Base-by-base conservation (phyloP, 2,888 invertebrate genomes). In the Tetheella fluctuosa region DNA sequence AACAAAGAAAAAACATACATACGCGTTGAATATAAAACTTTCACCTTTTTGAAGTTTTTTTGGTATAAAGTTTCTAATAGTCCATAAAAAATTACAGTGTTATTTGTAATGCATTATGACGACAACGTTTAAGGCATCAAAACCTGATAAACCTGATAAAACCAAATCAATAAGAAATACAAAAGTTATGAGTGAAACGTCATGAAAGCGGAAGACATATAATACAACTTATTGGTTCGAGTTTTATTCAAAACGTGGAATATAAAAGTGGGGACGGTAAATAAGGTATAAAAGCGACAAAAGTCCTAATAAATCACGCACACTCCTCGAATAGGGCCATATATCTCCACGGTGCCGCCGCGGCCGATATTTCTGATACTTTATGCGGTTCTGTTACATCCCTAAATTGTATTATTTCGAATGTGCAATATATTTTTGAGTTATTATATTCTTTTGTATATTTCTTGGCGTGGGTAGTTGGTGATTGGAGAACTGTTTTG, bases 191-290 rank as follows among this genome's bases (percentile, higher is more conserved):
- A 48, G 48, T 48, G 20, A 8, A 10, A 6, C 17, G 48, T 48
- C 48, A n/a, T 48, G 48, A 48, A 20, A 3, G 42, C 20, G 48
- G 48, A 48, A 48, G 48, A 48, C 48, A 53, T 52, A 20, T 28
- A 37, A 55, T 55, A 55, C 55, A 55, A 55, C n/a, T 55, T 55
- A 55, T 55, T 55, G 55, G 55, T 34, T 20, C 55, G 55, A 23
- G 20, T 55, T 55, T 55, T 55, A 55, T 55, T 55, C 55, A 55
- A 34, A 55, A 37, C 55, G 55, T 13, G 34, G 55, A 55, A 34
- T 55, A 55, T 55, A 55, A 55, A 55, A 55, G 55, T 55, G 55
- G 55, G 55, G 55, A 37, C 55, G 55, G 55, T 34, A 55, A 54
- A 54, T 54, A 54, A 54, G 54, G 54, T 54, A 54, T 54, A 54